Conservation (phyloP, 2,888 invertebrate species). For the Trichopria drosophilae region DNA sequence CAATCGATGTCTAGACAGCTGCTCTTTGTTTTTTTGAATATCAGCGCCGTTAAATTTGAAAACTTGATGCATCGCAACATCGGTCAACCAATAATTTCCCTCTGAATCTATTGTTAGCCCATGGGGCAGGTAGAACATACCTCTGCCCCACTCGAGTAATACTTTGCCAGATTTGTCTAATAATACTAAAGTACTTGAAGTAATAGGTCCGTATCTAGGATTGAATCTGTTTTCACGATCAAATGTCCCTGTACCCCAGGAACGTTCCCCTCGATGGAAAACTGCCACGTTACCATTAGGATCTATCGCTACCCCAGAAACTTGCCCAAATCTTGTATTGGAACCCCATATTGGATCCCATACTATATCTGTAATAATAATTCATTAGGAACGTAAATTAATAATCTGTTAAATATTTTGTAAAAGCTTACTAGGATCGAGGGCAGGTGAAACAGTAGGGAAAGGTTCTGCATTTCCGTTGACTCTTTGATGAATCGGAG, state of each 20-base stretch:
- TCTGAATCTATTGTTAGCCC: slow-evolving; percentile 77
- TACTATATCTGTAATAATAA: slow-evolving; percentile 41
- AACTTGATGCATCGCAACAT: slow-evolving; percentile 86
- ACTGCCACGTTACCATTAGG: slow-evolving; percentile 72
- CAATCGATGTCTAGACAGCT: slow-evolving; percentile 27
- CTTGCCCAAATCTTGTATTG: slow-evolving; percentile 67
- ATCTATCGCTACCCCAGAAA: slow-evolving; percentile 80
- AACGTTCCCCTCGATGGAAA: slow-evolving; percentile 76
- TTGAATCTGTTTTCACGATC: slow-evolving; percentile 62
- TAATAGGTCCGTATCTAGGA: slow-evolving; percentile 65
- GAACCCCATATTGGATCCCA: slow-evolving; percentile 47
- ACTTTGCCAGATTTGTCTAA: slow-evolving; percentile 66
- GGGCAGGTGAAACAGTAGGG: too few species aligned
- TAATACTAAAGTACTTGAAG: slow-evolving; percentile 67
- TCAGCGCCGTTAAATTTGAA: slow-evolving; percentile 68
- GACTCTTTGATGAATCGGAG: too few species aligned
- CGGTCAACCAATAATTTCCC: slow-evolving; percentile 83
- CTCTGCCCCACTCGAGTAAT: slow-evolving; percentile 70
- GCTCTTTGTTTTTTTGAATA: slow-evolving; percentile 39
- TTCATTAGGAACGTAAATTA: too few species aligned
- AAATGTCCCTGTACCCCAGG: slow-evolving; percentile 69
- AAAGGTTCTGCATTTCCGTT: too few species aligned
- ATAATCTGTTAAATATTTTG: too few species aligned
- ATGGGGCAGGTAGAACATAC: slow-evolving; percentile 84
- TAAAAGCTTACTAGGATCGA: too few species aligned